Conservation (phyloP, 2,113 vertebrate species). For the Dipodomys ordii region DNA sequence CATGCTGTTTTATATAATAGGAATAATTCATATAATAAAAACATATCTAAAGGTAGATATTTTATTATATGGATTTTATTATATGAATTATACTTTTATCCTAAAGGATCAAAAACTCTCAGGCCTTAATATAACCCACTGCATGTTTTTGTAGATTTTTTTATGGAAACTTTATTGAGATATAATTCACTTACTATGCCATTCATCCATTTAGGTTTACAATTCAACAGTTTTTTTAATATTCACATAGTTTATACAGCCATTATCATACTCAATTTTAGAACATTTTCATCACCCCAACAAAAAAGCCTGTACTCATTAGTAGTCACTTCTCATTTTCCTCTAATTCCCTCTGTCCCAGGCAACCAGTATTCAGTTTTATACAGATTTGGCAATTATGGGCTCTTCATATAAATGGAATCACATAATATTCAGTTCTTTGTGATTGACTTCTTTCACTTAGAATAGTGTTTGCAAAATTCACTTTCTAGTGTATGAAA, state of each 20-base stretch:
- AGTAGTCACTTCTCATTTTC: background rate
- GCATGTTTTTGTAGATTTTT: slow-evolving; percentile 9
- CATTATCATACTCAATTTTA: background rate
- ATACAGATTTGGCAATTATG: background rate
- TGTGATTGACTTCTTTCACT: slow-evolving; percentile 12
- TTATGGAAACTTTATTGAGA: background rate
- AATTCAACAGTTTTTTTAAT: background rate
- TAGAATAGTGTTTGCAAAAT: slow-evolving; percentile 32
- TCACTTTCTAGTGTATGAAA: background rate
- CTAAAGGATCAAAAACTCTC: background rate
- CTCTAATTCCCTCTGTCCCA: background rate
- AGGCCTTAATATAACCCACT: background rate
- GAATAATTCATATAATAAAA: background rate
- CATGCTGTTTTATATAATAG: background rate
- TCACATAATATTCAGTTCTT: background rate
- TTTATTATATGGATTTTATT: no score
- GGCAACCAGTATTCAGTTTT: background rate
- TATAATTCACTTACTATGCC: background rate
- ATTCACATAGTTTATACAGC: background rate
- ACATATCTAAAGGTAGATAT: background rate
- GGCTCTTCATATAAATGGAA: background rate
- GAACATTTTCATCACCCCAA: background rate
- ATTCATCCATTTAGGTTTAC: slow-evolving; percentile 8
- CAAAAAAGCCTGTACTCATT: background rate
- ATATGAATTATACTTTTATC: background rate